A percentile compares a stretch with the other conserved stretches of the same genome.
Evolutionary conservation across 1,140 invertebrate species (phyloP).

Genomic region (Sinonovacula constricta): DNA sequence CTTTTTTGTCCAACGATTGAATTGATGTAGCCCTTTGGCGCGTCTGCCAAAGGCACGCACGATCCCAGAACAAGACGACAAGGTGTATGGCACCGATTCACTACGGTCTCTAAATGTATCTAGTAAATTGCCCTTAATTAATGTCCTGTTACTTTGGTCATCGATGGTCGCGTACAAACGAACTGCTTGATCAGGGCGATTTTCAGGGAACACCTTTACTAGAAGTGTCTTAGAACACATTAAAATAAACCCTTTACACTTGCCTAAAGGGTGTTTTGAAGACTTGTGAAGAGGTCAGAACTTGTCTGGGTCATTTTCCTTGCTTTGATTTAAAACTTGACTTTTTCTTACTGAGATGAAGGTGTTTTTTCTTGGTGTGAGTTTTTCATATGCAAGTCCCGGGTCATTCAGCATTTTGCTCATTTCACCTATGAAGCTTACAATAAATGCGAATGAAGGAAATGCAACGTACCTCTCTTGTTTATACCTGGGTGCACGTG

Average conservation of each 20-base stretch:
- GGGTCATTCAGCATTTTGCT: slow-evolving; percentile 9
- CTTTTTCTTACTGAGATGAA: not conserved
- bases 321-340: slow-evolving; percentile 2
- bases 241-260: not conserved
- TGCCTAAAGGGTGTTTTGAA: not conserved
- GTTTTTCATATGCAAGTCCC: not conserved
- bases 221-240: not conserved
- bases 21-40: slow-evolving; percentile 1
- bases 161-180: not conserved
- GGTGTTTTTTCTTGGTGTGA: not conserved
- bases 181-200: not conserved
- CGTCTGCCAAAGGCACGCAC: slow-evolving; percentile 11
- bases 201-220: not conserved
- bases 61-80: slow-evolving; percentile 37
- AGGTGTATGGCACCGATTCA: slow-evolving; percentile 13
- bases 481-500: not conserved
- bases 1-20: slow-evolving; percentile 2
- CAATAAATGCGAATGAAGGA: not conserved
- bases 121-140: not conserved
- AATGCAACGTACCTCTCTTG: not conserved
- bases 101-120: not conserved
- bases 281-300: not conserved
- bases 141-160: slow-evolving; percentile 11
- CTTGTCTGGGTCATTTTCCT: not conserved
- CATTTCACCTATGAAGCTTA: slow-evolving; percentile 2